Conservation (phyloP, 1,140 invertebrate species). For the Drosophila novamexicana region DNA sequence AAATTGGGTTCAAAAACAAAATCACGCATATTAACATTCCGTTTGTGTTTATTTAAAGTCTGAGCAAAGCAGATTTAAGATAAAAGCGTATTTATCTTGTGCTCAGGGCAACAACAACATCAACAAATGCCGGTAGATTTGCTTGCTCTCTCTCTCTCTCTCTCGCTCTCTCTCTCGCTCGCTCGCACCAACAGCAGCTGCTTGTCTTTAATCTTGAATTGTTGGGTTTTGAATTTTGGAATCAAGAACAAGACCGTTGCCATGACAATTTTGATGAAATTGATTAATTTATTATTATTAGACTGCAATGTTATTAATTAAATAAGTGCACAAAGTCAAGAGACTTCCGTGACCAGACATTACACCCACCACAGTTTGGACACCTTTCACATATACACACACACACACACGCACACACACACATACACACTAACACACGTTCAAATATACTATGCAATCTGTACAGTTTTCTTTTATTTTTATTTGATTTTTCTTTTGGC, state of each 20-base stretch:
- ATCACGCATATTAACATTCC: slow-evolving; percentile 14
- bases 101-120: slow-evolving; percentile 31
- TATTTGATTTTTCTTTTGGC: slow-evolving; percentile 61
- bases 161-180: not conserved
- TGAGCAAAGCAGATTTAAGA: slow-evolving; percentile 26
- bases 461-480: slow-evolving; percentile 26
- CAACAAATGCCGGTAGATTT: slow-evolving; percentile 51
- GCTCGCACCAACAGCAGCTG: slow-evolving; percentile 2
- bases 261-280: slow-evolving; percentile 12
- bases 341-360: slow-evolving; percentile 41
- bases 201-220: slow-evolving; percentile 12
- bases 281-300: slow-evolving; percentile 30
- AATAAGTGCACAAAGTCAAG: slow-evolving; percentile 38
- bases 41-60: slow-evolving; percentile 51
- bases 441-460: slow-evolving; percentile 9
- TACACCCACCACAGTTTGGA: slow-evolving; percentile 40
- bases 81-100: slow-evolving; percentile 37
- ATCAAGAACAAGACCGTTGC: not conserved
- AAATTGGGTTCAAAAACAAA: not conserved
- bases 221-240: not conserved
- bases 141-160: not conserved
- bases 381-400: slow-evolving; percentile 8
- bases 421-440: slow-evolving; percentile 15
- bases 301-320: slow-evolving; percentile 22
- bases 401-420: slow-evolving; percentile 6